Evolutionary conservation across 1,140 invertebrate genomes (phyloP).

Genomic region (Ips typographus): DNA sequence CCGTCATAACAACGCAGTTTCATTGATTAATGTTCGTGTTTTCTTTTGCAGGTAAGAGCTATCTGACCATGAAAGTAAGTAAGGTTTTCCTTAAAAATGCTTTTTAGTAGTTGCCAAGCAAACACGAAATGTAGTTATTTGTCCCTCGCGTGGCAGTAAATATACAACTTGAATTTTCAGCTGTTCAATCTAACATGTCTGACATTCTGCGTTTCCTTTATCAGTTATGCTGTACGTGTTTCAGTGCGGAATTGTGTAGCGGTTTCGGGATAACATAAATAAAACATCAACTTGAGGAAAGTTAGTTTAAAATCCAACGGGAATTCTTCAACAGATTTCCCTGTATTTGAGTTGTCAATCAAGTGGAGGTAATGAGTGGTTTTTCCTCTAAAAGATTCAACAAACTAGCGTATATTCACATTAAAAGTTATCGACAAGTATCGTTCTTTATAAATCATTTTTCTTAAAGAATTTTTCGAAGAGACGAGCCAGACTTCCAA

Average conservation of each 20-base stretch:
- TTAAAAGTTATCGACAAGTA: constrained; percentile 4
- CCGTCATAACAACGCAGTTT: too few relatives aligned
- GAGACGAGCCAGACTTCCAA: constrained; percentile 13
- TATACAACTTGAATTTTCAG: constrained; percentile 3
- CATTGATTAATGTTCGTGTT: too few relatives aligned
- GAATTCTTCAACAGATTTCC: not conserved
- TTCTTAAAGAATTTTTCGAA: not conserved
- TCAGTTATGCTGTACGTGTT: constrained; percentile 12
- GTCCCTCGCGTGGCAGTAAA: not conserved
- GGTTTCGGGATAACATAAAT: constrained; percentile 9
- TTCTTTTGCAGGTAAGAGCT: too few relatives aligned
- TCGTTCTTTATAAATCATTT: constrained; percentile 6
- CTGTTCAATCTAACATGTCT: constrained; percentile 8
- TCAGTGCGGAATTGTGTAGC: constrained; percentile 4
- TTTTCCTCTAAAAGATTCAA: constrained; percentile 1
- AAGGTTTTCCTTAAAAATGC: too few relatives aligned
- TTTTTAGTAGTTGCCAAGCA: too few relatives aligned
- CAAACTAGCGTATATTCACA: not conserved
- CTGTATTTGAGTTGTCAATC: not conserved
- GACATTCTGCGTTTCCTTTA: constrained; percentile 8
- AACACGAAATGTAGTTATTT: not conserved
- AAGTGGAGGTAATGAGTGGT: not conserved
- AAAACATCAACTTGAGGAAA: constrained; percentile 2
- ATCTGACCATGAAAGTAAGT: too few relatives aligned
- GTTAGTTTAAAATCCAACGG: constrained; percentile 1